phyloP scores from a whole-genome alignment of 1,140 invertebrate genomes.

The Spodoptera frugiperda region DNA sequence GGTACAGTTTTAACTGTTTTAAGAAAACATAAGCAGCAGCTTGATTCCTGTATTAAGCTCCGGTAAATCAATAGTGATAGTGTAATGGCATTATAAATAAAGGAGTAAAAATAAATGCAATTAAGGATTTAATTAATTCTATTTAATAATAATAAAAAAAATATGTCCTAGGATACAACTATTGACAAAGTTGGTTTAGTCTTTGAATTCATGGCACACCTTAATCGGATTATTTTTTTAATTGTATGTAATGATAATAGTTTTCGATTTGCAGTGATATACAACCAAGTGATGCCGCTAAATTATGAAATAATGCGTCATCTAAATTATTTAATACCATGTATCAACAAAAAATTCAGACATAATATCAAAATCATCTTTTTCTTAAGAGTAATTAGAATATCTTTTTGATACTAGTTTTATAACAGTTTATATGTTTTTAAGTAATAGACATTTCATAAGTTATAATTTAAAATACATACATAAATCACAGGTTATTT shows the following conservation, averaged over 20 bases:
- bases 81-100: background rate
- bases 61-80: no score
- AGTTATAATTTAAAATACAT: constrained; percentile 6
- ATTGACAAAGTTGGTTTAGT: constrained; percentile 31
- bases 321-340: no score
- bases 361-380: no score
- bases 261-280: background rate
- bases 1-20: no score
- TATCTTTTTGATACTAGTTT: background rate
- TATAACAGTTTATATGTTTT: constrained; percentile 8
- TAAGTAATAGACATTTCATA: background rate
- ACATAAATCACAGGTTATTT: constrained; percentile 44
- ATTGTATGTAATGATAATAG: background rate
- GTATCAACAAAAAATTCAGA: no score
- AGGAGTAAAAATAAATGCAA: background rate
- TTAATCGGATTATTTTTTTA: background rate
- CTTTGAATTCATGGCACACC: constrained; percentile 41
- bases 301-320: no score
- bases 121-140: constrained; percentile 35
- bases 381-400: no score
- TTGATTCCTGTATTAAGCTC: no score
- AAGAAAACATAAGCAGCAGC: no score
- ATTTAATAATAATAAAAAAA: constrained; percentile 49
- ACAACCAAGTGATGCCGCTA: background rate
- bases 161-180: constrained; percentile 22